Conservation (phyloP, 1,140 invertebrate genomes). For the Bombus breviceps region DNA sequence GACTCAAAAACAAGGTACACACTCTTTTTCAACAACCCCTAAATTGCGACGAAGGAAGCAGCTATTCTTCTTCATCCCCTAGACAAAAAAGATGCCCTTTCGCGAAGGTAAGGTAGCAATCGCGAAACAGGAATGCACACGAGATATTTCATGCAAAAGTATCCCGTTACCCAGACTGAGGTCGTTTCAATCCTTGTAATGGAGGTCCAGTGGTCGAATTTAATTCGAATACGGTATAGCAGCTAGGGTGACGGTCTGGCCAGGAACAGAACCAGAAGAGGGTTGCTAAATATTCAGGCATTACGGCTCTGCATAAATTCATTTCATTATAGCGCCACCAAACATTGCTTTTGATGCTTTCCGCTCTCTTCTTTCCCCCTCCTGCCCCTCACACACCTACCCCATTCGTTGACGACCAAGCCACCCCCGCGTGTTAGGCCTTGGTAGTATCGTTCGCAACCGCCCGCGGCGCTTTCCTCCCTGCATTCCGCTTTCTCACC, state of each 20-base stretch:
- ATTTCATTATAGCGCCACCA: constrained; percentile 86
- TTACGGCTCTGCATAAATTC: constrained; percentile 87
- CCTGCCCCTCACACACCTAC: no score
- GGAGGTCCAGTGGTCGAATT: constrained; percentile 70
- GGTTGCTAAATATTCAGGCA: constrained; percentile 85
- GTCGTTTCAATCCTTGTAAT: constrained; percentile 64
- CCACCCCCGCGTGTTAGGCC: constrained; percentile 71
- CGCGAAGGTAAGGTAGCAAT: not conserved
- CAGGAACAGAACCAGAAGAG: constrained; percentile 81
- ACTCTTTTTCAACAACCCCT: not conserved
- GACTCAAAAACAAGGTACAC: not conserved
- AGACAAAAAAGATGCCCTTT: no score
- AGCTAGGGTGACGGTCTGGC: constrained; percentile 73
- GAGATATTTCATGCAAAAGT: constrained; percentile 55
- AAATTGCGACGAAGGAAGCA: not conserved
- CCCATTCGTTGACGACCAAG: constrained; percentile 59
- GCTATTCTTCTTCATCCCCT: not conserved
- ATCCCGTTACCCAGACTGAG: constrained; percentile 42
- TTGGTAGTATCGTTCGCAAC: constrained; percentile 71
- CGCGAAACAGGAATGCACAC: not conserved
- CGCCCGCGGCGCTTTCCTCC: constrained; percentile 70
- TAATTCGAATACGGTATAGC: constrained; percentile 71
- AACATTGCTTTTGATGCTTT: constrained; percentile 85
- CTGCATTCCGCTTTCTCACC: constrained; percentile 70
- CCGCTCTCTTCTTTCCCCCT: constrained; percentile 60